Base-by-base conservation (phyloP, 1,140 invertebrate genomes). In the Reticulitermes speratus region DNA sequence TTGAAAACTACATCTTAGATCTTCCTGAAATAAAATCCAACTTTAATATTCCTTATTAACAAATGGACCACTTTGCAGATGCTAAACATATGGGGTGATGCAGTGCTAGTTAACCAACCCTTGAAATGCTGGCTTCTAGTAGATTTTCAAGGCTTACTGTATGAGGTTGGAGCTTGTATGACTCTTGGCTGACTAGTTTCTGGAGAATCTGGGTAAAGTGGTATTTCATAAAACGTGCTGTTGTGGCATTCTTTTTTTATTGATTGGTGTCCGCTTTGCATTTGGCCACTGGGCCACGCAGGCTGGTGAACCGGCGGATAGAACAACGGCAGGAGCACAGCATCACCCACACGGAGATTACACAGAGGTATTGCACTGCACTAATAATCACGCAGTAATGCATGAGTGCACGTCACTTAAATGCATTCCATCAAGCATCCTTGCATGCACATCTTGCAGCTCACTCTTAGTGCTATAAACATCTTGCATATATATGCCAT, bases 241-340 rank as follows among this genome's bases (percentile, higher is more conserved):
- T 75, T 75, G 21, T 65, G 65, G 65, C 65, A 75, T 30, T 75
- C 14, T 75, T 75, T 59, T 75, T 75, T 75, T 75, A 75, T 75
- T 75, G 65, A 75, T 75, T 75, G 65, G 65, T 75, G 65, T 75
- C 25, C 65, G 65, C 65, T 75, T 75, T 75, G 65, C 65, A 75
- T 75, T 75, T 25, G 65, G 65, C 65, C 65, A 6, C n/a, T 75
- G n/a, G 65, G 65, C 65, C 65, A 75, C 48, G 88, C 91, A 95
- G 94, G 92, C 92, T 94, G 91, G 93, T 95, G 92, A 94, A 94
- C 91, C 92, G 94, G 88, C 92, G 94, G 89, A 92, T 95, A 89
- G 94, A 94, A 91, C 93, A 94, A 91, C 92, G 93, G 89, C 93
- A 94, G 91, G 94, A 95, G 90, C 93, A 94, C 91, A 94, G 93